Evolutionary conservation across 2,797 vertebrate species (phyloP).

Genomic region (Danio choprae): DNA sequence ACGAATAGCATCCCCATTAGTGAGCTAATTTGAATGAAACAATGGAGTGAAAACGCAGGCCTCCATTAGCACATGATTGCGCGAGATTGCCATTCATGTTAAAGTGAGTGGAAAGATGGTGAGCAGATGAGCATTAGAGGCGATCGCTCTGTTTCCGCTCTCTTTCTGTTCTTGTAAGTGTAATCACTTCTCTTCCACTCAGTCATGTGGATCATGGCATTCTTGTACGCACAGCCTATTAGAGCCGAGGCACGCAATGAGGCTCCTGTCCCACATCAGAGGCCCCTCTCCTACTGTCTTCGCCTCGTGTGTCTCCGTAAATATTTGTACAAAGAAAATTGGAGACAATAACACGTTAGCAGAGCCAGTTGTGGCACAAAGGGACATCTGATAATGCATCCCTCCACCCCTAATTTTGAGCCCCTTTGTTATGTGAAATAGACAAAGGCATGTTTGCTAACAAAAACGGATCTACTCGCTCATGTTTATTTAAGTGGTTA

Average conservation of each 20-base stretch:
- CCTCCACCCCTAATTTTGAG: neutral
- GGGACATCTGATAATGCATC: neutral
- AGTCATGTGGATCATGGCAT: constrained; percentile 61
- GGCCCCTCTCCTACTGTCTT: neutral
- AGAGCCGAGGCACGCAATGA: constrained; percentile 61
- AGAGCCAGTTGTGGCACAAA: constrained; percentile 35
- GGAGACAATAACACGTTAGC: constrained; percentile 27
- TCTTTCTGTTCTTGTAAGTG: constrained; percentile 59
- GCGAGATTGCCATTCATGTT: constrained; percentile 46
- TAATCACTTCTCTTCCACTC: constrained; percentile 64
- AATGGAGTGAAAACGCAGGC: constrained; percentile 41
- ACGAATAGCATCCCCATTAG: constrained; percentile 31
- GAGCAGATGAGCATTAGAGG: constrained; percentile 44
- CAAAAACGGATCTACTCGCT: neutral
- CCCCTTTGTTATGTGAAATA: constrained; percentile 6
- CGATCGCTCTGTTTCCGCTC: constrained; percentile 35
- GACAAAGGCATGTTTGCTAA: constrained; percentile 2
- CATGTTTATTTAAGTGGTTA: neutral
- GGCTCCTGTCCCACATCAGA: constrained; percentile 45
- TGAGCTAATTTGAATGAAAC: constrained; percentile 54
- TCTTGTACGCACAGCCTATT: constrained; percentile 29
- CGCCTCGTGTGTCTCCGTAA: constrained; percentile 47
- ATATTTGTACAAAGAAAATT: constrained; percentile 56
- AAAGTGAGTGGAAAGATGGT: constrained; percentile 62
- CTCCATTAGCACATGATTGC: constrained; percentile 36